Evolutionary conservation across 1,140 invertebrate genomes (phyloP).

Genomic region (Temnothorax curvispinosus): DNA sequence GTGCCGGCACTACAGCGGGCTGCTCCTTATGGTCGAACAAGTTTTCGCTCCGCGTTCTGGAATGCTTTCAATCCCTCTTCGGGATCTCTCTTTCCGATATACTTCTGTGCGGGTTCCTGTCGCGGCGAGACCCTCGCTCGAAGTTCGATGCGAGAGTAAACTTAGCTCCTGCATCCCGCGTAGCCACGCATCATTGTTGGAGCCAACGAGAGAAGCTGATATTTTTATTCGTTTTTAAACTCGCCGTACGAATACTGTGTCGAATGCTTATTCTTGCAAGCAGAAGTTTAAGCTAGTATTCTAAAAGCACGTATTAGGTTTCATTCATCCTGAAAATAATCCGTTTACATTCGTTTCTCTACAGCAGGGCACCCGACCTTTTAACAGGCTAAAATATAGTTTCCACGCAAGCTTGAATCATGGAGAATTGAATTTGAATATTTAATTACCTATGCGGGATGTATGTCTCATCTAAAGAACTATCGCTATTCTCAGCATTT

Average conservation of each 20-base stretch:
- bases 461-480: neutral
- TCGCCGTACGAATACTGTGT: neutral
- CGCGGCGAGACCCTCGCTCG: neutral
- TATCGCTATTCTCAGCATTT: neutral
- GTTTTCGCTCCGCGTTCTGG: conserved; percentile 54
- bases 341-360: neutral
- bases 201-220: conserved; percentile 42
- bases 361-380: neutral
- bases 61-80: conserved; percentile 66
- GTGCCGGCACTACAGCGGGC: conserved; percentile 56
- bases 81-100: conserved; percentile 57
- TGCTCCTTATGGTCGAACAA: conserved; percentile 68
- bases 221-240: conserved; percentile 32
- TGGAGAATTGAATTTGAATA: conserved; percentile 9
- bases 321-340: neutral
- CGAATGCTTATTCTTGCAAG: neutral
- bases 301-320: neutral
- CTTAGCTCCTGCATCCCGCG: conserved; percentile 36
- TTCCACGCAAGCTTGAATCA: neutral
- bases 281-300: neutral
- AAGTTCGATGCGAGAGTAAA: conserved; percentile 65
- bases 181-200: conserved; percentile 59
- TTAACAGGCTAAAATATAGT: neutral
- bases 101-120: conserved; percentile 45
- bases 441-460: conserved; percentile 26